These are phyloP conservation scores for Sinelater perroti DNA, from an alignment of 2,888 invertebrate genomes.

Conservation along the genomic window DNA sequence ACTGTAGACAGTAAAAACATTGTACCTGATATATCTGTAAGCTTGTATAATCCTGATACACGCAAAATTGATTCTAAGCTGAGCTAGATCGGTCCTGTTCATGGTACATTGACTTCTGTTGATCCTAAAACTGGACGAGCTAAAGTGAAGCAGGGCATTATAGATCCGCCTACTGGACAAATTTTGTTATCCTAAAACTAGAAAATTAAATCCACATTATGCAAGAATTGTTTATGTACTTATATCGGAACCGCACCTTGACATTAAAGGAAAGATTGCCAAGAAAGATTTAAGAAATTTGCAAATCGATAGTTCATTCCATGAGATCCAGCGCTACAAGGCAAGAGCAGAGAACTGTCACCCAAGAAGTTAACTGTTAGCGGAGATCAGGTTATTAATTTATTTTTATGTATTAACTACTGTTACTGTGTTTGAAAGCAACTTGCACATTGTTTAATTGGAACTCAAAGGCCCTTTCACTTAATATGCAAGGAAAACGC, in stretches of 20 bases:
- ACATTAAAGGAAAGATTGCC: constrained; percentile 59
- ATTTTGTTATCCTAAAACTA: constrained; percentile 77
- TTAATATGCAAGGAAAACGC: constrained; percentile 4
- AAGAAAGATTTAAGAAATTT: constrained; percentile 67
- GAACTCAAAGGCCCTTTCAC: too few species aligned
- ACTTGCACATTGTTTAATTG: too few species aligned
- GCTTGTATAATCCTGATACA: constrained; percentile 73
- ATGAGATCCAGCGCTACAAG: constrained; percentile 88
- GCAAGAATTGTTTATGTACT: constrained; percentile 57
- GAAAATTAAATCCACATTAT: constrained; percentile 65
- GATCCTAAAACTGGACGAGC: constrained; percentile 67
- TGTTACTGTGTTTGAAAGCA: constrained; percentile 21
- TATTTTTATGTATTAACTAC: constrained; percentile 38
- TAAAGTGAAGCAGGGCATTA: constrained; percentile 72
- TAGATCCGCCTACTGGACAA: constrained; percentile 75
- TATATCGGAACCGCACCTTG: constrained; percentile 59
- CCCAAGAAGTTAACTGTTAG: constrained; percentile 91
- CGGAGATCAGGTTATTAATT: constrained; percentile 74
- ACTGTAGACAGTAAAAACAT: constrained; percentile 74
- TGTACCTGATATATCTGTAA: constrained; percentile 72
- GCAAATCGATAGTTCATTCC: constrained; percentile 79
- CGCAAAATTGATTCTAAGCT: constrained; percentile 78
- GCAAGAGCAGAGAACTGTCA: constrained; percentile 89
- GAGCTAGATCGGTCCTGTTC: constrained; percentile 76
- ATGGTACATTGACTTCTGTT: constrained; percentile 71